Conservation (phyloP, 2,797 vertebrate genomes). For the Myotis myotis region DNA sequence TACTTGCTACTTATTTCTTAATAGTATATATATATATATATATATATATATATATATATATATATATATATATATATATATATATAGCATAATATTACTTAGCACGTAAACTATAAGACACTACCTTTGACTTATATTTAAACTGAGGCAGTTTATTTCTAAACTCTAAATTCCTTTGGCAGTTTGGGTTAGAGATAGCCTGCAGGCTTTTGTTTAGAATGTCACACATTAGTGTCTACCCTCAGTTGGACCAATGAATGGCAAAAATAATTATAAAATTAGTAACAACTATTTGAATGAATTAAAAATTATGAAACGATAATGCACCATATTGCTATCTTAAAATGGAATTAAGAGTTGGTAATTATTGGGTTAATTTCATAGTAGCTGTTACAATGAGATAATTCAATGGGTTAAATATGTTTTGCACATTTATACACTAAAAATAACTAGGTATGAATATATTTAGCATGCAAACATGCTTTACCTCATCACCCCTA, state of each 20-base stretch:
- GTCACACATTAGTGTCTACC: not conserved
- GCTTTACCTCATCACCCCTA: not conserved
- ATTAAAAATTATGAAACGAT: not conserved
- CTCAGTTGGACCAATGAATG: not conserved
- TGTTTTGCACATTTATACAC: not conserved
- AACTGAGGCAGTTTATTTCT: not conserved
- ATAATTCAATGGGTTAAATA: slow-evolving; percentile 22
- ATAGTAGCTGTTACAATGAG: not conserved
- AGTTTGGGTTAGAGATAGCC: not conserved
- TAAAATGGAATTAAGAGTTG: not conserved
- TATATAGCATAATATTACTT: not conserved
- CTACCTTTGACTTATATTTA: slow-evolving; percentile 22
- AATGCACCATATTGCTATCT: not conserved
- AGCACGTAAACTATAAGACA: not conserved
- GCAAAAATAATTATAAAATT: slow-evolving; percentile 5
- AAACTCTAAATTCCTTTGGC: slow-evolving; percentile 40
- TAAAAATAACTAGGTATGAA: not conserved
- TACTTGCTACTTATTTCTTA: slow-evolving; percentile 23
- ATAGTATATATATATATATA: not conserved
- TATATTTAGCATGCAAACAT: not conserved
- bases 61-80: too few species aligned
- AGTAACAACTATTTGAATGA: not conserved
- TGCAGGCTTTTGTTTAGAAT: not conserved
- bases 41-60: not conserved
- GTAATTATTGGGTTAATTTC: not conserved